Evolutionary conservation across 2,113 vertebrate species (phyloP).

Genomic region (Serranochromis macrocephalus): DNA sequence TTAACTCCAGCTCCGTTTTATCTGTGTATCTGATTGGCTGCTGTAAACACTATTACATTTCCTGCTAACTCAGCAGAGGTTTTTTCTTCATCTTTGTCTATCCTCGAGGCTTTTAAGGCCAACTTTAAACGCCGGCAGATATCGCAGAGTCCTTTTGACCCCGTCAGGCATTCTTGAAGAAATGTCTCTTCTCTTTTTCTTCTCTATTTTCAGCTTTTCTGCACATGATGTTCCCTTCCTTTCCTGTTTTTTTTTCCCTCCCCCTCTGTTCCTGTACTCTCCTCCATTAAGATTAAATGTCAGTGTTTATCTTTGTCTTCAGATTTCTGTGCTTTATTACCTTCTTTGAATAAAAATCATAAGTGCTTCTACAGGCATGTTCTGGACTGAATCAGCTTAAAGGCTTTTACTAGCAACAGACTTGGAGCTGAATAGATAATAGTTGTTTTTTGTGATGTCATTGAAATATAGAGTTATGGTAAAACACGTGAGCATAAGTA

Average conservation of each 20-base stretch:
- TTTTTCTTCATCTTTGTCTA: constrained; percentile 12
- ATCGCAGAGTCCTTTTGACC: constrained; percentile 6
- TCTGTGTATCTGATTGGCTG: neutral
- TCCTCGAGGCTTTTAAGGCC: neutral
- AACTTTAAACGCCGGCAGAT: constrained; percentile 4
- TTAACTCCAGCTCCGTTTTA: neutral
- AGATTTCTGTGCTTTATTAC: neutral
- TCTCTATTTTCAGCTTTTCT: neutral
- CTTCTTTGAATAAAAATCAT: neutral
- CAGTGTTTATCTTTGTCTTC: neutral
- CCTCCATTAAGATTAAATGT: neutral
- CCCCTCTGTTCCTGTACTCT: neutral
- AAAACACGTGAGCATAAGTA: neutral
- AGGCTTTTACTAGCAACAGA: neutral
- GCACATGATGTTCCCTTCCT: neutral
- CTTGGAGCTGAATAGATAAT: neutral
- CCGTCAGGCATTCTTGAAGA: neutral
- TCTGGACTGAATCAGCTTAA: neutral
- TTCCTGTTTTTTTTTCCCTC: neutral
- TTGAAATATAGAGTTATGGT: neutral
- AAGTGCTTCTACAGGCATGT: neutral
- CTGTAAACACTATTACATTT: constrained; percentile 17
- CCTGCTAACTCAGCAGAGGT: constrained; percentile 20
- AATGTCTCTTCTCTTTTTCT: neutral
- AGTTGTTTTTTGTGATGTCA: neutral